Evolutionary conservation across 2,113 vertebrate genomes (phyloP), one percentile per base, ranked within the genome.

Genomic region (Protobothrops flavoviridis): DNA sequence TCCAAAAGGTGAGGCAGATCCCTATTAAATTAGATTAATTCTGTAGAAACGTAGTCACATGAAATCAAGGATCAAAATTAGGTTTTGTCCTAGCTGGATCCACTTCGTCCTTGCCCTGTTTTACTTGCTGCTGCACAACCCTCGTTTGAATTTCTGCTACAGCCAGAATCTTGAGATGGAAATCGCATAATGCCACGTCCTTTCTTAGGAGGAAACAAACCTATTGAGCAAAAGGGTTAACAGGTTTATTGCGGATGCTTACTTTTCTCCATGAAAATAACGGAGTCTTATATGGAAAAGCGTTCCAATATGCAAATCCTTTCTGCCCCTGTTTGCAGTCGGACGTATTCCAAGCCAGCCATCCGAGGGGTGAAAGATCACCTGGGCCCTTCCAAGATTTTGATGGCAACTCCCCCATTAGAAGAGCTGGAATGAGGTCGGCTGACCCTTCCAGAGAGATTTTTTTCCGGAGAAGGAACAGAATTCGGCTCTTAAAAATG

Each of bases 101-200:
- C 56, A 7, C 56, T 57, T 56, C 23, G 20, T 57, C 56, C 56
- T 69, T n/a, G 29, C 11, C 29, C 29, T 4, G 11, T 69, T 69
- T 69, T 13, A 12, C 61, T 69, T 64, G 26, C 26, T 10, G 0
- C 11, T 64, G 26, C 29, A 13, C 29, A 29, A 12, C 26, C 61
- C 61, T 64, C 4, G 17, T 87, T 15, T 56, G 87, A 53, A 56
- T 56, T n/a, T 88, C 17, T 17, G 52, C 87, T 23, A 20, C 13
- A 13, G 33, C 23, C 21, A 24, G 29, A 21, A 39, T 8, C 45
- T 8, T 8, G 29, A 45, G 20, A 17, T 43, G 23, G 4, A 9
- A 59, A 64, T 29, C 12, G 0, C 7, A 3, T n/a, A 10, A 20
- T 2, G 23, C 6, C 39, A n/a, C 2, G 1, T 26, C 5, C 1